Percentiles rank a stretch among this genome's conserved stretches.
phyloP scores from a whole-genome alignment of 2,888 invertebrate genomes.

The Heteromyza rotundicornis region DNA sequence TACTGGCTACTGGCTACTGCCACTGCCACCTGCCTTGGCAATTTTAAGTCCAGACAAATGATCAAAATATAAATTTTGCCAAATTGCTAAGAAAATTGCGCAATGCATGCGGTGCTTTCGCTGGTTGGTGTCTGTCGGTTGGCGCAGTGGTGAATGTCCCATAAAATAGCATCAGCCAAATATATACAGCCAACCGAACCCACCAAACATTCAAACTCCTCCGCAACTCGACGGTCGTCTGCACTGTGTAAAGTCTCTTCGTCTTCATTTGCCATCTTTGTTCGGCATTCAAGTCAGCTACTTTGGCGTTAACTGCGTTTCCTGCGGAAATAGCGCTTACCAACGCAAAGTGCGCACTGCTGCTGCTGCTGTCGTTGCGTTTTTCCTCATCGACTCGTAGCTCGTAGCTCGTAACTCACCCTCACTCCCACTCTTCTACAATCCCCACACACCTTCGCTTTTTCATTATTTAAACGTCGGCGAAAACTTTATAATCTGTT shows the following conservation, averaged over 20 bases:
- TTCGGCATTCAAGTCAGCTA: constrained; percentile 3
- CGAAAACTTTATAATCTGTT: constrained; percentile 51
- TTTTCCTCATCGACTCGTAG: neutral
- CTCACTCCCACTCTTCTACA: neutral
- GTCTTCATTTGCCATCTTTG: no score
- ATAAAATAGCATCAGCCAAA: constrained; percentile 27
- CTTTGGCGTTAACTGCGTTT: constrained; percentile 6
- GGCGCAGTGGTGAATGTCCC: constrained; percentile 11
- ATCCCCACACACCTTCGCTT: constrained; percentile 15
- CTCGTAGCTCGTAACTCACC: neutral
- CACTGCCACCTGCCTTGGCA: constrained; percentile 7
- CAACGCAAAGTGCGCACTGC: no score
- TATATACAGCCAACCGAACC: no score
- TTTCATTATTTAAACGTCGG: constrained; percentile 39
- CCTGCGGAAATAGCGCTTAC: neutral
- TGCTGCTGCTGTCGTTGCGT: neutral
- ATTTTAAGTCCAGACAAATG: constrained; percentile 30
- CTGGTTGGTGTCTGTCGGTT: constrained; percentile 15
- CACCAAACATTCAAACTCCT: no score
- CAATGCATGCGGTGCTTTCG: neutral
- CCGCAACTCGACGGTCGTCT: neutral
- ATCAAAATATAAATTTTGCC: constrained; percentile 29
- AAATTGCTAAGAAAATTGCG: constrained; percentile 30
- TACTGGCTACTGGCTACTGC: neutral
- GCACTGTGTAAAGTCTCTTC: neutral